Evolutionary conservation across 2,888 invertebrate genomes (phyloP), one percentile per base, ranked within the genome.

Genomic region (Sussaba pulchella): DNA sequence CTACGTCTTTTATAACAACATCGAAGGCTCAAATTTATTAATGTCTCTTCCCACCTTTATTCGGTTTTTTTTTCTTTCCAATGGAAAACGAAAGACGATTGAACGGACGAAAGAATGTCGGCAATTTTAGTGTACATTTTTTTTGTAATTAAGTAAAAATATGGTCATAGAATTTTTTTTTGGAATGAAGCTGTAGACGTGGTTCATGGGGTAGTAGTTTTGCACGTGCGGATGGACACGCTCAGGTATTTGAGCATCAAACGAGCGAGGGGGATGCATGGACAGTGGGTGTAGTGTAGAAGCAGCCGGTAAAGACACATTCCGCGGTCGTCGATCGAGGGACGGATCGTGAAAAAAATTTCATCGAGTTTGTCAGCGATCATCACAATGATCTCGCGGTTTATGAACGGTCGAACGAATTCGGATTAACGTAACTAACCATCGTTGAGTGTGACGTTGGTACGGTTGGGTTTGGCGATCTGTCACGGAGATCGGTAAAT

Each of bases 401-500:
- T 14, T 1, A 59, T 17, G 52, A 69, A 79, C 66, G 82, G 69
- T 69, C 59, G 66, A 81, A 72, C 74, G 75, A 70, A 83, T 83
- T 83, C 79, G 71, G 80, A 83, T 84, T 83, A 83, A 77, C 77
- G 79, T 79, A 78, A 83, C 79, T 80, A 78, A 71, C 71, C 45
- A 71, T 47, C 66, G 57, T 52, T 14, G 66, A 57, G 43, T 57
- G 45, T 57, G 45, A 61, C 57, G 39, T 36, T n/a, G 45, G 54
- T 14, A 41, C 26, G 63, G 39, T 72, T 50, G 77, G 26, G 67
- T 31, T 76, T 75, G 72, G 54, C 79, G 81, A 80, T 64, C 81
- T 83, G 72, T 77, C 75, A 83, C 81, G 67, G 59, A 47, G 76
- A 72, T 71, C 67, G 69, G 77, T 61, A 74, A 80, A 82, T 75